phyloP scores from a whole-genome alignment of 2,888 invertebrate species.

The Mactromeris polynyma region DNA sequence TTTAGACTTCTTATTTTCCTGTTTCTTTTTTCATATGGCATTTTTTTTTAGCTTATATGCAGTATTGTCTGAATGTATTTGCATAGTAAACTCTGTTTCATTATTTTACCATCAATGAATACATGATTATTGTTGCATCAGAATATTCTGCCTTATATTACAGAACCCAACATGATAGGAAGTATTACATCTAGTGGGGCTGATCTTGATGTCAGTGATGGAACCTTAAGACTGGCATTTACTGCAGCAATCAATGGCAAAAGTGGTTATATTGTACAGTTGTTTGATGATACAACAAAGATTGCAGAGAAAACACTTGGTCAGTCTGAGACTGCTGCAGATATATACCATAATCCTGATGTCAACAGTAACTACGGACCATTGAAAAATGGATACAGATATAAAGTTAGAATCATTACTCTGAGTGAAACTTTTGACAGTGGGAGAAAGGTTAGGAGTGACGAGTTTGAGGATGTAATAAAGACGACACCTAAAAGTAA shows the following conservation, averaged over 20 bases:
- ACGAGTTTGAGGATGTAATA: slow-evolving; percentile 35
- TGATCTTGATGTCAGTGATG: slow-evolving; percentile 32
- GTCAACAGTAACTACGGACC: background rate
- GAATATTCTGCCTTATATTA: background rate
- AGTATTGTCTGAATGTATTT: no score
- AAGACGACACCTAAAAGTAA: slow-evolving; percentile 52
- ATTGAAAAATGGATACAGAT: slow-evolving; percentile 46
- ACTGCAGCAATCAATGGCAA: slow-evolving; percentile 13
- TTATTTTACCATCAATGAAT: no score
- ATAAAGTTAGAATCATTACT: slow-evolving; percentile 26
- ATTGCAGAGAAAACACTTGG: background rate
- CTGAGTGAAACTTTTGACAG: slow-evolving; percentile 34
- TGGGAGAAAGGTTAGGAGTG: slow-evolving; percentile 13
- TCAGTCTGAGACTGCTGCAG: background rate
- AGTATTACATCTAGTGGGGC: background rate
- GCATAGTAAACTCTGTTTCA: no score
- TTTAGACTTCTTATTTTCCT: no score
- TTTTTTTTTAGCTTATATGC: no score
- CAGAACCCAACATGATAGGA: slow-evolving; percentile 34
- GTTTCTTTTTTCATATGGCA: no score
- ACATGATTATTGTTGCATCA: background rate
- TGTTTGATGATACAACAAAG: slow-evolving; percentile 8
- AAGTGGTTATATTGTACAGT: slow-evolving; percentile 13
- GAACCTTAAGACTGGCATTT: background rate
- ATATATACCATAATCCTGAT: background rate